These are phyloP conservation scores for Crenichthys baileyi DNA, from an alignment of 2,797 vertebrate species.

Conservation along the genomic window DNA sequence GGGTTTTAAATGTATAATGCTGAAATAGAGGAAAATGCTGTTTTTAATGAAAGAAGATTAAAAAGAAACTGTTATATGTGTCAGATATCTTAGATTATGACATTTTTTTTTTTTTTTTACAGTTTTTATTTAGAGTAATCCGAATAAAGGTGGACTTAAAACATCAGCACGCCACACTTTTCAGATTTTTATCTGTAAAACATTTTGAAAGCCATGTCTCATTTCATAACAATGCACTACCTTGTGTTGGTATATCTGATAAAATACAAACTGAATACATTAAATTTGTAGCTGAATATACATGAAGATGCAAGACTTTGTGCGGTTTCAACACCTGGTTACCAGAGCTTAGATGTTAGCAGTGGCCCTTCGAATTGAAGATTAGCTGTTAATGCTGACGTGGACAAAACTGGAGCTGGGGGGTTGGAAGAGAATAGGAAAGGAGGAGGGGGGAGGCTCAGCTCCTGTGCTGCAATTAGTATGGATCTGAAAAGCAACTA, in stretches of 20 bases:
- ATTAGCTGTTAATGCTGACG: constrained; percentile 79
- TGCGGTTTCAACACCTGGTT: constrained; percentile 52
- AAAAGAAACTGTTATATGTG: background rate
- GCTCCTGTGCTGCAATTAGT: constrained; percentile 77
- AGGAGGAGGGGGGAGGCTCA: constrained; percentile 38
- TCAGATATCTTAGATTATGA: background rate
- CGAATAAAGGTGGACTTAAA: background rate
- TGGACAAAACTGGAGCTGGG: constrained; percentile 58
- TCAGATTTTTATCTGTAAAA: background rate
- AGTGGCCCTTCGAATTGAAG: constrained; percentile 59
- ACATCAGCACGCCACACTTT: background rate
- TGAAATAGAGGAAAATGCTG: background rate
- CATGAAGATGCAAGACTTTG: background rate
- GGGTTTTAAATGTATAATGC: background rate
- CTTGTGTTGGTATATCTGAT: background rate
- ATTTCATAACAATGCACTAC: background rate
- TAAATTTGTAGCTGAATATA: background rate
- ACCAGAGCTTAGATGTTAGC: constrained; percentile 39
- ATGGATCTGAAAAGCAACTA: constrained; percentile 82
- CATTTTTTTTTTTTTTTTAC: background rate
- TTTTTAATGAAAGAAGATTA: background rate
- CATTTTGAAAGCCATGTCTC: too few relatives aligned
- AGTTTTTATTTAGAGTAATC: background rate
- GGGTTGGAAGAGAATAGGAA: constrained; percentile 48
- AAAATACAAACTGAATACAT: background rate